Evolutionary conservation across 2,888 invertebrate species (phyloP).

Genomic region (Sinohyriopsis cumingii): DNA sequence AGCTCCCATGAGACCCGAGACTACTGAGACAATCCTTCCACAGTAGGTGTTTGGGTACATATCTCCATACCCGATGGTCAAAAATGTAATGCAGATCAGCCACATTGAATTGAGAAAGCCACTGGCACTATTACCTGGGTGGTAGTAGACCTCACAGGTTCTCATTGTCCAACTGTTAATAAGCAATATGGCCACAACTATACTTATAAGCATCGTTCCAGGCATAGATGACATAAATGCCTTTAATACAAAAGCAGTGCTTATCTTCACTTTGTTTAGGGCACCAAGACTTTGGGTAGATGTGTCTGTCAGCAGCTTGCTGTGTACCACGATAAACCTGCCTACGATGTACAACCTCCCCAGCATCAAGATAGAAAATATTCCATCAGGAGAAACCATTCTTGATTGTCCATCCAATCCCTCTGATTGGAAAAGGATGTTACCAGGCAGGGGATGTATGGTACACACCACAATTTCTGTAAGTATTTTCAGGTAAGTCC

Average conservation of each 20-base stretch:
- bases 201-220: conserved; percentile 48
- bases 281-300: conserved; percentile 61
- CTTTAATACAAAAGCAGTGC: conserved; percentile 60
- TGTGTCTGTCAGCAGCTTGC: conserved; percentile 50
- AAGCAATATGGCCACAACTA: conserved; percentile 51
- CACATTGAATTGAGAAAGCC: conserved; percentile 54
- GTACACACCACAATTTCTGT: conserved; percentile 51
- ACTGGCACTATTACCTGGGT: conserved; percentile 41
- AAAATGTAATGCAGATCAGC: conserved; percentile 60
- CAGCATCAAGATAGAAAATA: conserved; percentile 58
- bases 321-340: conserved; percentile 57
- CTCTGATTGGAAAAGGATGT: conserved; percentile 37
- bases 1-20: conserved; percentile 60
- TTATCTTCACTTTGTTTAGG: conserved; percentile 60
- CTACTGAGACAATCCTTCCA: conserved; percentile 56
- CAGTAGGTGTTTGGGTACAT: conserved; percentile 56
- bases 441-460: conserved; percentile 57
- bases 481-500: conserved; percentile 42
- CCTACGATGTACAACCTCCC: conserved; percentile 52
- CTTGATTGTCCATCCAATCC: conserved; percentile 36
- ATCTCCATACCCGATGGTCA: conserved; percentile 62
- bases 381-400: conserved; percentile 51
- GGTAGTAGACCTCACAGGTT: conserved; percentile 57
- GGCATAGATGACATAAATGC: conserved; percentile 60
- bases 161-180: conserved; percentile 57